A percentile compares a stretch with the other conserved stretches of the same genome.
These are phyloP conservation scores for Camponotus floridanus DNA, from an alignment of 1,140 invertebrate species.

Conservation along the genomic window DNA sequence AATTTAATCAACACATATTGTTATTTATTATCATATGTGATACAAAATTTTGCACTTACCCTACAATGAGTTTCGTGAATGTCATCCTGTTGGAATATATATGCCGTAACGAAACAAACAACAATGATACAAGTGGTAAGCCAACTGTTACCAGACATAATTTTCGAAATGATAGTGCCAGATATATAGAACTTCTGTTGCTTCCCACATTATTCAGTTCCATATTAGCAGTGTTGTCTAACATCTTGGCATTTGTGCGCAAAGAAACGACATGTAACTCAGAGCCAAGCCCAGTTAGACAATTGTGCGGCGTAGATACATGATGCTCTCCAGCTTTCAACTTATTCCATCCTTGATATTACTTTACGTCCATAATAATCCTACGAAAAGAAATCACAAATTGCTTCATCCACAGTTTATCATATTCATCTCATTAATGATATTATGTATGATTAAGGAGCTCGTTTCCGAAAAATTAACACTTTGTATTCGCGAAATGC, in stretches of 20 bases:
- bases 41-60: conserved; percentile 88
- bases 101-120: conserved; percentile 95
- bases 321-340: conserved; percentile 64
- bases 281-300: conserved; percentile 68
- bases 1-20: background rate
- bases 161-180: conserved; percentile 88
- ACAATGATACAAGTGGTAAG: conserved; percentile 92
- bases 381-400: conserved; percentile 66
- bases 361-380: conserved; percentile 65
- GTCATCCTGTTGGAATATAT: conserved; percentile 95
- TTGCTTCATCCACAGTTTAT: background rate
- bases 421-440: background rate
- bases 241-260: conserved; percentile 72
- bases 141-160: conserved; percentile 93
- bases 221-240: conserved; percentile 77
- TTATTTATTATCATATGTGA: conserved; percentile 15
- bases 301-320: conserved; percentile 63
- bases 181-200: conserved; percentile 83
- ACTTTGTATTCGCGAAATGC: background rate
- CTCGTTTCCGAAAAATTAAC: background rate
- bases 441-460: conserved; percentile 5
- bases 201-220: conserved; percentile 83
- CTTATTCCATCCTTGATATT: conserved; percentile 55
- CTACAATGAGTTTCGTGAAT: conserved; percentile 97
- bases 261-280: conserved; percentile 56